Conservation (phyloP, 2,797 vertebrate genomes). For the Characodon lateralis region DNA sequence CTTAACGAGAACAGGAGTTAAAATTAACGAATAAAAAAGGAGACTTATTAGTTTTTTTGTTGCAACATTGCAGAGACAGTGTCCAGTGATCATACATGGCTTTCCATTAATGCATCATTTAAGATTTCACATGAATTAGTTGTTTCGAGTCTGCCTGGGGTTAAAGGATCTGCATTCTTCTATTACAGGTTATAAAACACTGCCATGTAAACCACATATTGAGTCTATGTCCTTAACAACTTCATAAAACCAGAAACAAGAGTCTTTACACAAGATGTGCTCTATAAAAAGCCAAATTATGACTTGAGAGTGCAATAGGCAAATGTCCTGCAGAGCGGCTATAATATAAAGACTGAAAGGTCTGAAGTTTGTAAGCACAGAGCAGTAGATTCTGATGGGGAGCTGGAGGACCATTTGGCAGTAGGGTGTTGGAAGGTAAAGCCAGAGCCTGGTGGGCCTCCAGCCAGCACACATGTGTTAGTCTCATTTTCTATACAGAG, state of each 20-base stretch:
- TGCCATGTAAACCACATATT: not conserved
- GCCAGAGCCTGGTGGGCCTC: constrained; percentile 57
- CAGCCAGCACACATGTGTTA: constrained; percentile 64
- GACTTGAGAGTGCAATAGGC: not conserved
- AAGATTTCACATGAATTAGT: not conserved
- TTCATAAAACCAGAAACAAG: not conserved
- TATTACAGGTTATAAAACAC: not conserved
- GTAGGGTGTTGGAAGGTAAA: constrained; percentile 50
- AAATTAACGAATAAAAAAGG: not conserved
- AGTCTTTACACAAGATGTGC: not conserved
- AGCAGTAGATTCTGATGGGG: constrained; percentile 42
- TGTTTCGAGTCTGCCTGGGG: not conserved
- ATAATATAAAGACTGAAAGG: not conserved
- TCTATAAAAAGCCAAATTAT: not conserved
- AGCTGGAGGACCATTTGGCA: constrained; percentile 62
- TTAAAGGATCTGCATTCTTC: not conserved
- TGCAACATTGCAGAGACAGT: not conserved
- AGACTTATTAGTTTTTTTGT: not conserved
- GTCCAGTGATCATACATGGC: too few relatives aligned
- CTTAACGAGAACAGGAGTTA: not conserved
- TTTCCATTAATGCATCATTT: too few relatives aligned
- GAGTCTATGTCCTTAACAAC: not conserved
- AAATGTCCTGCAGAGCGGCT: constrained; percentile 4
- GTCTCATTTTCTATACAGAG: constrained; percentile 56
- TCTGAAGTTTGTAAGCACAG: constrained; percentile 27